These are phyloP conservation scores for Homalodisca vitripennis DNA, from an alignment of 1,140 invertebrate genomes.

Conservation along the genomic window DNA sequence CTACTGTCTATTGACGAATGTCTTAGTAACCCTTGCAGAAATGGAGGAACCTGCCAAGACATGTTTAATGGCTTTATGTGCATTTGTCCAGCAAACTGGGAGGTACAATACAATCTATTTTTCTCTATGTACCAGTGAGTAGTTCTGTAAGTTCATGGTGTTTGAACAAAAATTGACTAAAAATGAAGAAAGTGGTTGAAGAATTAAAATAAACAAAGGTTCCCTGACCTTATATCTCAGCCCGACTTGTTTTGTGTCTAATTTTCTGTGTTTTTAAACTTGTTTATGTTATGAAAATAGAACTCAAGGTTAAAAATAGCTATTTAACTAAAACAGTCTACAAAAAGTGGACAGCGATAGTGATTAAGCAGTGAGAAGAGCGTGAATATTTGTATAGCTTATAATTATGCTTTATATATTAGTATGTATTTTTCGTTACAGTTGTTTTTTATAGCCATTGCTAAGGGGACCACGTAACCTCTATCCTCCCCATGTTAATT, in stretches of 20 bases:
- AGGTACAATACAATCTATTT: slow-evolving; percentile 65
- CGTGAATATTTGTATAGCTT: no score
- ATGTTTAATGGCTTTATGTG: slow-evolving; percentile 72
- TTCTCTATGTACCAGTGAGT: background rate
- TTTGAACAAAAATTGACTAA: no score
- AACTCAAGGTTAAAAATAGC: no score
- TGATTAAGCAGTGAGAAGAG: no score
- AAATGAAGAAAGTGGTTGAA: background rate
- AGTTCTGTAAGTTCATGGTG: no score
- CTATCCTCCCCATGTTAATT: no score
- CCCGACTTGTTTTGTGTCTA: background rate
- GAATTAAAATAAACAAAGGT: background rate
- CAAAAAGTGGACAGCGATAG: no score
- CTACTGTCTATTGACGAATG: slow-evolving; percentile 59
- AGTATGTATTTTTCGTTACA: no score
- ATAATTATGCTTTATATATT: no score
- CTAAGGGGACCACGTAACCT: no score
- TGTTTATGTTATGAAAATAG: background rate
- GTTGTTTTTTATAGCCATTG: no score
- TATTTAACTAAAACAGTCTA: no score
- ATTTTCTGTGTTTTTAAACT: background rate
- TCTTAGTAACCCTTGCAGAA: slow-evolving; percentile 71
- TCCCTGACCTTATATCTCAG: background rate
- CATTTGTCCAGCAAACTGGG: slow-evolving; percentile 70
- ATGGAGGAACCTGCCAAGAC: slow-evolving; percentile 82